phyloP scores from a whole-genome alignment of 1,140 invertebrate genomes.

The Scylla paramamosain region DNA sequence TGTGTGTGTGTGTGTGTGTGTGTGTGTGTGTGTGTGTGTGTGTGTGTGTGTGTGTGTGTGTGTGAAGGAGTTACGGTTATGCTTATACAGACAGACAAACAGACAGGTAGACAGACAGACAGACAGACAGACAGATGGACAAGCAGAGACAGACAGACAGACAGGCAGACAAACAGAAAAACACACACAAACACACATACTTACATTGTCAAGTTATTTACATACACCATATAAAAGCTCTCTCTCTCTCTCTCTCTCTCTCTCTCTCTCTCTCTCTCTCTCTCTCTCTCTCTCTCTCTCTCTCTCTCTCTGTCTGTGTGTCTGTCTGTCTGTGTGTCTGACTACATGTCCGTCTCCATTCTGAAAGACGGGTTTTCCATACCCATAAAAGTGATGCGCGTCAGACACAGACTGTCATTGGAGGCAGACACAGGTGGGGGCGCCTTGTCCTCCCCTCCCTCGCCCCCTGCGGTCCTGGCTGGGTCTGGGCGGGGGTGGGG shows the following conservation, averaged over 20 bases:
- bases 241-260: constrained; percentile 16
- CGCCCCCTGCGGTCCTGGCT: neutral
- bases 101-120: no score
- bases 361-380: constrained; percentile 66
- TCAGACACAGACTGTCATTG: constrained; percentile 62
- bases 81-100: no score
- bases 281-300: constrained; percentile 21
- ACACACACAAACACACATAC: neutral
- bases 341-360: constrained; percentile 68
- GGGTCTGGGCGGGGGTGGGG: constrained; percentile 18
- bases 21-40: no score
- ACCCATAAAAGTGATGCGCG: constrained; percentile 69
- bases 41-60: no score
- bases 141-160: neutral
- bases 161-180: neutral
- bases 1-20: no score
- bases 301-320: neutral
- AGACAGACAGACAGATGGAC: neutral
- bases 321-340: neutral
- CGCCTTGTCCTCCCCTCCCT: neutral
- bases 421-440: constrained; percentile 21
- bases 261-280: constrained; percentile 20
- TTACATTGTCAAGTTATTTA: neutral
- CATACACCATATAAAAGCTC: neutral
- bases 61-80: no score